Evolutionary conservation across 1,140 invertebrate genomes (phyloP).

Genomic region (Brachionus paranguensis): DNA sequence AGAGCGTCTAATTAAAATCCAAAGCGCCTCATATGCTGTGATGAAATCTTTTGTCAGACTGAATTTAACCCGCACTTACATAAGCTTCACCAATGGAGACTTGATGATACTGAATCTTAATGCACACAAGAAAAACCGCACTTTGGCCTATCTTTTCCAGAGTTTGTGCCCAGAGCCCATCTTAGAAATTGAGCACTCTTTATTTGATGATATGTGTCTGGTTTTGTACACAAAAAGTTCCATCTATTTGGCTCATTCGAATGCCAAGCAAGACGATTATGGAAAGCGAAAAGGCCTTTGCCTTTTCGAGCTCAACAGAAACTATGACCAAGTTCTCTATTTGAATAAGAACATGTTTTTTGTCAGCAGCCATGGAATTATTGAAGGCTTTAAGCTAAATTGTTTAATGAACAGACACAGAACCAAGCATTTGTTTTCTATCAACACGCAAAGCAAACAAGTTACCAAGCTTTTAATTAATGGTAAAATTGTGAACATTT

Average conservation of each 20-base stretch:
- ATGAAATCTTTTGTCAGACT: not conserved
- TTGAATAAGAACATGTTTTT: not conserved
- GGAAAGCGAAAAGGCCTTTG: not conserved
- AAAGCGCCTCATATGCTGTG: not conserved
- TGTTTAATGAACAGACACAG: not conserved
- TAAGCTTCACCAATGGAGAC: not conserved
- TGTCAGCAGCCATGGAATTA: not conserved
- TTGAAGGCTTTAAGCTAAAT: not conserved
- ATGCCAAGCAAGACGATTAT: not conserved
- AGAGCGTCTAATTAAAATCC: not conserved
- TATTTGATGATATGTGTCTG: not conserved
- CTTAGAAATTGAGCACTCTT: not conserved
- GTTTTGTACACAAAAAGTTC: not conserved
- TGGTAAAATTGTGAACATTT: not conserved
- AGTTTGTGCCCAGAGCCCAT: not conserved
- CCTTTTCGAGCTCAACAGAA: not conserved
- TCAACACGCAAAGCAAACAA: not conserved
- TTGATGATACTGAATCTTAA: not conserved
- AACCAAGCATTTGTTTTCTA: constrained; percentile 1
- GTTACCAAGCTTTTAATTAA: not conserved
- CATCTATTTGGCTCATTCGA: not conserved
- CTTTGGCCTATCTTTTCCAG: not conserved
- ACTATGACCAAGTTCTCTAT: not conserved
- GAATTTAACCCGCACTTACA: not conserved
- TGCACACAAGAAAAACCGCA: not conserved